Evolutionary conservation across 2,113 vertebrate species (phyloP).

Genomic region (Osmerus mordax): DNA sequence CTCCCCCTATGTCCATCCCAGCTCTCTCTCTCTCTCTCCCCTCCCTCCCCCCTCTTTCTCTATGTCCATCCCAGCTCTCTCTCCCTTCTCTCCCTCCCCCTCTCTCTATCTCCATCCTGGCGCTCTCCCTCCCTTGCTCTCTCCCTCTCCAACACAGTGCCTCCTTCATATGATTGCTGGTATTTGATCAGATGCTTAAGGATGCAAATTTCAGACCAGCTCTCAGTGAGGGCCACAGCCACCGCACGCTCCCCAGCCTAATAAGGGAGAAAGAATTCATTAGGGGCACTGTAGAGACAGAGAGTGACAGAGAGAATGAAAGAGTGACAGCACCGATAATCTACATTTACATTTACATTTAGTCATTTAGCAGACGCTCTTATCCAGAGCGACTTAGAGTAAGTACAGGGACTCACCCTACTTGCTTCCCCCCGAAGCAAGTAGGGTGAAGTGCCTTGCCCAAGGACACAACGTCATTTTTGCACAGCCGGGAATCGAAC

Average conservation of each 20-base stretch:
- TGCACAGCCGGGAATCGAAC: too few species aligned
- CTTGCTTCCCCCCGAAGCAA: too few species aligned
- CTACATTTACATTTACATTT: too few species aligned
- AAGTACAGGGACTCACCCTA: too few species aligned
- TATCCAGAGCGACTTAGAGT: too few species aligned
- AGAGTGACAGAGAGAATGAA: neutral
- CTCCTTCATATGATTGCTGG: neutral
- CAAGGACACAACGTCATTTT: too few species aligned
- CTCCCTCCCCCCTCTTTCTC: neutral
- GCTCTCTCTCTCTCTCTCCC: neutral
- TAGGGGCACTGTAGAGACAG: too few species aligned
- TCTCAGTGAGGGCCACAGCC: neutral
- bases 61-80: neutral
- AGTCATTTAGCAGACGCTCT: too few species aligned
- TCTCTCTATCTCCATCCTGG: neutral
- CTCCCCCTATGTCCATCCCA: neutral
- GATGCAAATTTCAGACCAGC: neutral
- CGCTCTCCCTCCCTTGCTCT: too few species aligned
- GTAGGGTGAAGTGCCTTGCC: too few species aligned
- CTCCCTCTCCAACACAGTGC: neutral
- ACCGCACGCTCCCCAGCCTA: neutral
- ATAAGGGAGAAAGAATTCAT: neutral
- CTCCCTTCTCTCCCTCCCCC: neutral
- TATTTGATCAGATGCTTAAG: neutral
- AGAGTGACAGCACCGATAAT: too few species aligned